A percentile compares a stretch with the other conserved stretches of the same genome.
Conservation (phyloP, 2,113 vertebrate species). For the Toxostoma redivivum region DNA sequence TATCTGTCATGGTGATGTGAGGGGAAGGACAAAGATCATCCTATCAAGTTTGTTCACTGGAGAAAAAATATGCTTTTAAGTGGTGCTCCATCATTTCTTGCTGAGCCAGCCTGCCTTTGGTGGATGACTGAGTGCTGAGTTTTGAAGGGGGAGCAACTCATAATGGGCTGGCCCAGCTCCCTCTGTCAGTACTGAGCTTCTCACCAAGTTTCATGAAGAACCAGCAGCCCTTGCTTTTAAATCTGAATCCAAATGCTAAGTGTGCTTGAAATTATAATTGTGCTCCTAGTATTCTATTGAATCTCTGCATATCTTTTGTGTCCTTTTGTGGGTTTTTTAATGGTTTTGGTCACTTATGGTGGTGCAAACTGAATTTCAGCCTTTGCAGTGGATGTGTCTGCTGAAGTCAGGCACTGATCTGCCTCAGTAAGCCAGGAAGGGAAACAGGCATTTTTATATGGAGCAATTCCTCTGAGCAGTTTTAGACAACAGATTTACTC, state of each 20-base stretch:
- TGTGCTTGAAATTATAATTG: neutral
- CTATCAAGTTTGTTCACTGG: neutral
- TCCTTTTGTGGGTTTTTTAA: neutral
- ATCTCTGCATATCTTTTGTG: neutral
- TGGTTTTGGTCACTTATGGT: neutral
- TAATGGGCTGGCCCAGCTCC: neutral
- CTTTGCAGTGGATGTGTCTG: neutral
- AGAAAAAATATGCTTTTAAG: neutral
- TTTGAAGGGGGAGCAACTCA: neutral
- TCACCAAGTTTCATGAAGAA: neutral
- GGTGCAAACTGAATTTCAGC: neutral
- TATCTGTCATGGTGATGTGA: neutral
- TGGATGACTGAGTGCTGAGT: neutral
- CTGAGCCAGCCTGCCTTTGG: neutral
- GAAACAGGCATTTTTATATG: neutral
- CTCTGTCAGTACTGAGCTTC: neutral
- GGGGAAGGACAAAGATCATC: conserved; percentile 13
- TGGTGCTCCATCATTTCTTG: neutral
- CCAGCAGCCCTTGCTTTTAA: neutral
- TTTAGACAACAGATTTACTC: neutral
- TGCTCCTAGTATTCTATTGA: neutral
- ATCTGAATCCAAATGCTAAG: fast-evolving
- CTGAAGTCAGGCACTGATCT: neutral
- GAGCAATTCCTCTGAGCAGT: neutral
- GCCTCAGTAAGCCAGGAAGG: neutral